Conservation (phyloP, 2,113 vertebrate genomes). For the Helogale parvula region DNA sequence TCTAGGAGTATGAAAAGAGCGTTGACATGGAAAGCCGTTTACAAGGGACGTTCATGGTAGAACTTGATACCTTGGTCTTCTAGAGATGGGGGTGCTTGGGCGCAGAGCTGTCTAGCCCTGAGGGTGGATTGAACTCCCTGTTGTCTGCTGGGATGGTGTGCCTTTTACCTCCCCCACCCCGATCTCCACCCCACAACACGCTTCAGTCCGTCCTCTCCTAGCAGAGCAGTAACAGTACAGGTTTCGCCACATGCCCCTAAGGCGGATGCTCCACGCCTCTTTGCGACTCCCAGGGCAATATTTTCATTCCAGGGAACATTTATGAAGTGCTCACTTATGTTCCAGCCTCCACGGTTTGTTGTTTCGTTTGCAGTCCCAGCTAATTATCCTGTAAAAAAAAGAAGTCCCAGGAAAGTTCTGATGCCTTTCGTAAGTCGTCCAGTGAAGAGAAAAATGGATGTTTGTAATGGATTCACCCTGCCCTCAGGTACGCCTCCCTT, state of each 20-base stretch:
- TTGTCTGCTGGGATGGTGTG: background rate
- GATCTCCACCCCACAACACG: background rate
- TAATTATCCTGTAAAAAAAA: background rate
- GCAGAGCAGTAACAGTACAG: background rate
- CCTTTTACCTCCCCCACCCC: background rate
- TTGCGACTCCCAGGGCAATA: constrained; percentile 6
- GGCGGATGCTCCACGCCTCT: background rate
- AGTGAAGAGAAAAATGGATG: constrained; percentile 15
- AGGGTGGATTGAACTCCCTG: background rate
- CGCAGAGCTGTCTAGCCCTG: background rate
- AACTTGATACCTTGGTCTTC: constrained; percentile 21
- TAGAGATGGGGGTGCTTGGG: background rate
- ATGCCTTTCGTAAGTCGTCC: constrained; percentile 15
- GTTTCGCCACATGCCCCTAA: background rate
- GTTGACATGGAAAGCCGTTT: background rate
- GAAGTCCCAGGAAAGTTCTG: background rate
- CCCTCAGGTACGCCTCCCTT: background rate
- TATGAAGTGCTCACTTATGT: background rate
- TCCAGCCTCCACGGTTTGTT: background rate
- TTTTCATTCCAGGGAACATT: constrained; percentile 9
- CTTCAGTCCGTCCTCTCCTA: background rate
- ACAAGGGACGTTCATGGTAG: background rate
- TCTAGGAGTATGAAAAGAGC: background rate
- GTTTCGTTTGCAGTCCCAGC: background rate
- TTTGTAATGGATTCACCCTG: constrained; percentile 10